These are phyloP conservation scores for Ips nitidus DNA, from an alignment of 1,140 invertebrate species.

Conservation along the genomic window DNA sequence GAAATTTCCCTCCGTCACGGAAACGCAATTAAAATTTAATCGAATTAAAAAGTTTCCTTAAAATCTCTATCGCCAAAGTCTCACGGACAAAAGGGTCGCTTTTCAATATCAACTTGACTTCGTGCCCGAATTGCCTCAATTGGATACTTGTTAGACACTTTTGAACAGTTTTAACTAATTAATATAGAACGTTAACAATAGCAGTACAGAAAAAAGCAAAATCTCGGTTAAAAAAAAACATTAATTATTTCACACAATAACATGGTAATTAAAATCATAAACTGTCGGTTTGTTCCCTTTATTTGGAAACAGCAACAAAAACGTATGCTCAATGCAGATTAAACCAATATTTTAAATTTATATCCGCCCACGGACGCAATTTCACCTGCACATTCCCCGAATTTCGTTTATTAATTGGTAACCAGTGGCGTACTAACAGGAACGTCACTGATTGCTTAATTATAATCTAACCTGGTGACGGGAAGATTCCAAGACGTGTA, in stretches of 20 bases:
- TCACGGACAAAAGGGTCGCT: slow-evolving; percentile 2
- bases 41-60: slow-evolving; percentile 29
- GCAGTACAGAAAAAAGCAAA: too few species aligned
- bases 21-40: slow-evolving; percentile 34
- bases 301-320: slow-evolving; percentile 17
- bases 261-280: slow-evolving; percentile 17
- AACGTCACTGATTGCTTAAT: slow-evolving; percentile 2
- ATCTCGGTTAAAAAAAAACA: too few species aligned
- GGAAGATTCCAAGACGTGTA: too few species aligned
- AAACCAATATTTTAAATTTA: slow-evolving; percentile 37
- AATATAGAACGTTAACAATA: too few species aligned
- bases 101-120: neutral
- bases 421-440: slow-evolving; percentile 9
- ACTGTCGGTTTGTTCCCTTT: slow-evolving; percentile 10
- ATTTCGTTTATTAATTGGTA: slow-evolving; percentile 29
- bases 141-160: too few species aligned
- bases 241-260: slow-evolving; percentile 4
- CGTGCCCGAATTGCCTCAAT: too few species aligned
- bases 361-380: slow-evolving; percentile 29
- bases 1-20: slow-evolving; percentile 27
- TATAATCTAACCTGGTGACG: neutral
- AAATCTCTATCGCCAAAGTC: slow-evolving; percentile 19
- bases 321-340: slow-evolving; percentile 22
- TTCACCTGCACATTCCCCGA: slow-evolving; percentile 31
- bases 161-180: too few species aligned